Evolutionary conservation across 2,888 invertebrate species (phyloP), one percentile per base, ranked within the genome.

Genomic region (Eumerus sabulonum): DNA sequence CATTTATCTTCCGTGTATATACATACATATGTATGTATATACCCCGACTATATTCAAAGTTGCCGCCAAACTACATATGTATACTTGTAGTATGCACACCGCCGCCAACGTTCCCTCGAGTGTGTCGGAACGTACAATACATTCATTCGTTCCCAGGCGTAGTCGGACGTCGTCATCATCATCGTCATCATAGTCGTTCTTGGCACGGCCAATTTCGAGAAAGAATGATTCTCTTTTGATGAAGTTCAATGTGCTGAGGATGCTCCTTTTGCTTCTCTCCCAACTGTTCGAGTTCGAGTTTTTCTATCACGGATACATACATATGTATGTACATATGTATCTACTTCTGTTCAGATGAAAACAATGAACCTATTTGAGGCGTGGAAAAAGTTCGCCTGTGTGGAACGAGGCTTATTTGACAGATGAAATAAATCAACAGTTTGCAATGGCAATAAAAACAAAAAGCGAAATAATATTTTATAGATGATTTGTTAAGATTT

Each of bases 371-470:
- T 77, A 77, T 77, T 77, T 59, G 63, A 77, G 67, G 57, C 27
- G 7, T 7, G 27, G 7, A 67, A 73, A 73, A 77, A 73, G 73
- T 57, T 76, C 17, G 44, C 17, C 14, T 45, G 27, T 38, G 9
- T 47, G 60, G 48, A 77, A 38, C 53, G 59, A 62, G 59, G 57
- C 67, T 73, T 68, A 63, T 73, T 77, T 77, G 77, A 77, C 73
- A 77, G 73, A 67, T 77, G 63, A 77, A 77, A 77, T 77, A 77
- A 77, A 77, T 77, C 77, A 77, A 77, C 77, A 77, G 77, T 73
- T 77, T 73, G 77, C 77, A 54, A 77, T 71, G 54, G 54, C 27
- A 35, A 70, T 48, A 57, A 57, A 56, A 67, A 62, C 18, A 66
- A 64, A 63, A 53, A 54, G 14, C 18, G 18, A 36, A 64, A 60